phyloP scores from a whole-genome alignment of 2,888 invertebrate genomes.

The Morpho achilles region DNA sequence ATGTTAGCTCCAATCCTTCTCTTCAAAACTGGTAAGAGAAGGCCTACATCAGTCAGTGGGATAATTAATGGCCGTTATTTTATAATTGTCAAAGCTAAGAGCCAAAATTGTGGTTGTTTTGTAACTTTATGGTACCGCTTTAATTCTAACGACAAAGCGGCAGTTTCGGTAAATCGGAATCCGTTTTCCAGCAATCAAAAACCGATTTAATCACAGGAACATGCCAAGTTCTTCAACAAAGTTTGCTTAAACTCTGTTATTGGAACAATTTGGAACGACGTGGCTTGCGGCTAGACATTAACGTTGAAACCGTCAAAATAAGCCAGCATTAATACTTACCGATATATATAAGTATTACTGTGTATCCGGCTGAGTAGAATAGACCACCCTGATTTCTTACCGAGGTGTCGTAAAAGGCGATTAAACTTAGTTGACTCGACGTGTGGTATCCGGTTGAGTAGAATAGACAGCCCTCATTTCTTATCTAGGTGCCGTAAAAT shows the following conservation, averaged over 20 bases:
- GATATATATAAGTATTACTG: constrained; percentile 12
- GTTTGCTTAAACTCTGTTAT: constrained; percentile 69
- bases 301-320: constrained; percentile 61
- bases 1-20: too few relatives aligned
- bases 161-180: constrained; percentile 57
- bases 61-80: not conserved
- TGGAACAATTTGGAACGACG: constrained; percentile 73
- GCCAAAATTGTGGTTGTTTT: constrained; percentile 44
- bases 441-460: too few relatives aligned
- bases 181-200: constrained; percentile 67
- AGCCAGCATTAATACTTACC: constrained; percentile 46
- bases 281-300: constrained; percentile 69
- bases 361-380: too few relatives aligned
- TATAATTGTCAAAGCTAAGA: not conserved
- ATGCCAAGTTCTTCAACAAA: constrained; percentile 69
- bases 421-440: too few relatives aligned
- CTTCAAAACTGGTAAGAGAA: too few relatives aligned
- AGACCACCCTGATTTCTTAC: too few relatives aligned
- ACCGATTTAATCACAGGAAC: constrained; percentile 76
- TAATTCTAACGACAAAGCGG: constrained; percentile 65
- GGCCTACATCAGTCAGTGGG: not conserved
- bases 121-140: constrained; percentile 49
- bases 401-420: too few relatives aligned
- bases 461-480: too few relatives aligned
- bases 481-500: too few relatives aligned